A percentile compares a stretch with the other conserved stretches of the same genome.
These are phyloP conservation scores for Heliconius sara DNA, from an alignment of 2,888 invertebrate genomes.

Conservation along the genomic window DNA sequence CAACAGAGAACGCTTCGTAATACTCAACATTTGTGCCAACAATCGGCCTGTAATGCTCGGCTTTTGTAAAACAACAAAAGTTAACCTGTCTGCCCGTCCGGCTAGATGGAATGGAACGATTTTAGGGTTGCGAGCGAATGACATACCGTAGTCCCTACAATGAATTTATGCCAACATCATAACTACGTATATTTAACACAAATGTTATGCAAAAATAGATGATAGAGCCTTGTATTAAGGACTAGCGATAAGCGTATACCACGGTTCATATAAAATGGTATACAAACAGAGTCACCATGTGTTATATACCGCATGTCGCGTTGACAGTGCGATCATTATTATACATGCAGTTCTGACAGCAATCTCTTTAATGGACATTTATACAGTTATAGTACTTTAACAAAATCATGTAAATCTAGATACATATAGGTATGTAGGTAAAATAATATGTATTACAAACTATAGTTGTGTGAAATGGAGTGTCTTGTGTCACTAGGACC, in stretches of 20 bases:
- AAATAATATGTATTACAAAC: too few relatives aligned
- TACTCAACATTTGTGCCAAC: slow-evolving; percentile 82
- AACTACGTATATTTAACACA: slow-evolving; percentile 21
- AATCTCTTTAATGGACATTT: slow-evolving; percentile 47
- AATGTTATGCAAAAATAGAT: slow-evolving; percentile 37
- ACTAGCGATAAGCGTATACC: slow-evolving; percentile 1
- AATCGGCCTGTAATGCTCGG: slow-evolving; percentile 80
- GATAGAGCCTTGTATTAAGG: slow-evolving; percentile 33
- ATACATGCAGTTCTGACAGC: slow-evolving; percentile 68
- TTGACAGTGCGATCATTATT: slow-evolving; percentile 77
- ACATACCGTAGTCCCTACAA: slow-evolving; percentile 77
- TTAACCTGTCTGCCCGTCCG: slow-evolving; percentile 81
- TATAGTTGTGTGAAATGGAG: too few relatives aligned
- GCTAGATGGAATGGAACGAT: slow-evolving; percentile 75
- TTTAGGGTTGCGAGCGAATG: slow-evolving; percentile 83
- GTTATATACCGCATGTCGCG: slow-evolving; percentile 73
- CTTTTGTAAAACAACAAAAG: slow-evolving; percentile 81
- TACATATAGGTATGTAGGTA: neutral
- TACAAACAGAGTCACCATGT: slow-evolving; percentile 71
- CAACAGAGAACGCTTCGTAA: slow-evolving; percentile 76
- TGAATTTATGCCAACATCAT: slow-evolving; percentile 56
- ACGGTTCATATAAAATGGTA: slow-evolving; percentile 48
- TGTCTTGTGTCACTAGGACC: too few relatives aligned
- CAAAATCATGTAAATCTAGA: neutral
- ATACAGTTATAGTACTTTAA: slow-evolving; percentile 35